Base-by-base conservation (phyloP, 92 coral and sea anemone genomes). In the Diadumene lineata region DNA sequence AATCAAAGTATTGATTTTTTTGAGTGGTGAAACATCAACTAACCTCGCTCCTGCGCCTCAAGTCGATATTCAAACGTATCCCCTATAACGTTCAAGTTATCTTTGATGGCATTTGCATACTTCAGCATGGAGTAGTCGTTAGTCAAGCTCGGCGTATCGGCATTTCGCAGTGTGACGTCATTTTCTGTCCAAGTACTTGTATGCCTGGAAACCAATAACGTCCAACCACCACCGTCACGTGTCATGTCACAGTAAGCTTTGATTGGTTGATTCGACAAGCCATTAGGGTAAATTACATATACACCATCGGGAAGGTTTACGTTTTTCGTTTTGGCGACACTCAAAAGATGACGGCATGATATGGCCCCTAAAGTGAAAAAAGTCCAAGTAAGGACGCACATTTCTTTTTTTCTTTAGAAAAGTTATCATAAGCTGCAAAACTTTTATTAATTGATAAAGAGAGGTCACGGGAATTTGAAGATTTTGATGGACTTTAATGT, bases 191-290 rank as follows among this genome's bases (percentile, higher is more conserved):
- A 89, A 28, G 79, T 75, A 64, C 76, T 58, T 4, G 90, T 89
- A 74, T 81, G 83, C 44, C 90, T 85, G 11, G 93, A 85, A 19
- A 89, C 90, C 78, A 89, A 78, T 68, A 89, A 90, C 19, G 90
- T 89, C 93, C 93, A 89, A 30, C 93, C 90, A 6, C 93, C 93
- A 50, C 87, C 93, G 50, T 89, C 90, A 70, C 87, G 87, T 60
- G 90, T 44, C 90, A 89, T 85, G 72, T 89, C 93, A 64, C 93
- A 89, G 68, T 85, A 89, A 25, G 84, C 81, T 26, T 66, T 72
- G 46, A 86, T 76, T 29, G 79, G 56, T 19, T 79, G 66, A 19
- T 62, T 72, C 13, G 81, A 48, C 0, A 38, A 11, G 18, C 88
- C 83, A 56, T 77, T 74, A 44, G 97, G 97, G 38, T 84, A 80